A percentile compares a stretch with the other conserved stretches of the same genome.
Conservation (phyloP, 1,140 invertebrate genomes). For the Oscheius sp. region DNA sequence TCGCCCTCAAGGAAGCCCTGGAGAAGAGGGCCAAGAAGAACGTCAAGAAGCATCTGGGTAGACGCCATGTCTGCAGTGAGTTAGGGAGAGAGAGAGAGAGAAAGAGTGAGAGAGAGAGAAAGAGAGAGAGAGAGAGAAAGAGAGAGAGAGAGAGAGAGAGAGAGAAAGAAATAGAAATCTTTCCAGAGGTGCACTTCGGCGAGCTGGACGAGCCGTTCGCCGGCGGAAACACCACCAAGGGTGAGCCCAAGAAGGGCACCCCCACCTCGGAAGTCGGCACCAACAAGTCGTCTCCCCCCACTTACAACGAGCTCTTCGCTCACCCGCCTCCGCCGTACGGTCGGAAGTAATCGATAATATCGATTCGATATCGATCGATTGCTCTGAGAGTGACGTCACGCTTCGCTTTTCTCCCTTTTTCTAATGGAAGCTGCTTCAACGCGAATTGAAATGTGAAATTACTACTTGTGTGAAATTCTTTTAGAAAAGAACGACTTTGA, state of each 20-base stretch:
- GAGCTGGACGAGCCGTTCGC: not conserved
- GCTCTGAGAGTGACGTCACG: slow-evolving; percentile 1
- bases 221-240: not conserved
- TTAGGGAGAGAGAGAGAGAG: not conserved
- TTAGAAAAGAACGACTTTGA: not conserved
- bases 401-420: not conserved
- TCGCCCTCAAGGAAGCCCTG: slow-evolving; percentile 1
- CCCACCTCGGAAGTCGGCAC: not conserved
- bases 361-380: not conserved
- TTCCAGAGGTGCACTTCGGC: not conserved
- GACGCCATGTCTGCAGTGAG: not conserved
- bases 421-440: not conserved
- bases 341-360: not conserved
- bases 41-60: not conserved
- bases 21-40: not conserved
- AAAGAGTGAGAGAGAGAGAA: not conserved
- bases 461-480: not conserved
- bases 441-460: not conserved
- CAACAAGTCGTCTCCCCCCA: not conserved
- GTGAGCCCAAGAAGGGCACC: not conserved
- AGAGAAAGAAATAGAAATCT: not conserved
- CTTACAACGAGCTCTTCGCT: slow-evolving; percentile 5
- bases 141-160: not conserved
- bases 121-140: not conserved
- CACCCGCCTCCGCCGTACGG: not conserved